These are phyloP conservation scores for Rallus limicola DNA, from an alignment of 2,113 vertebrate species.

Conservation along the genomic window DNA sequence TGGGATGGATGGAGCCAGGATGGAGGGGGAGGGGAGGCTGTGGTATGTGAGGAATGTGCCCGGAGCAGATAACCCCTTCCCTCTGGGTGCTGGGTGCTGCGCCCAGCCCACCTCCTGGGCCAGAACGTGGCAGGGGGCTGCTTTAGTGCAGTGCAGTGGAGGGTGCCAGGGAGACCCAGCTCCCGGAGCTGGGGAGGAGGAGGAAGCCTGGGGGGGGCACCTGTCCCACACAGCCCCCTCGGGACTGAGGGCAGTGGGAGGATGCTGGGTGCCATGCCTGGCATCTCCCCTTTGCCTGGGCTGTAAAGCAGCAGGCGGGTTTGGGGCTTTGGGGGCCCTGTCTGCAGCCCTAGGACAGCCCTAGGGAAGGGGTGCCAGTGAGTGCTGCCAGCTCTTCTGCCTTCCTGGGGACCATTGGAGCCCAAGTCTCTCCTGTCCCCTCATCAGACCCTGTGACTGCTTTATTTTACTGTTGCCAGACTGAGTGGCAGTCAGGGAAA, in stretches of 20 bases:
- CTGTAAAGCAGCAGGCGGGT: neutral
- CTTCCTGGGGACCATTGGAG: neutral
- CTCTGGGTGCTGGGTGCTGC: neutral
- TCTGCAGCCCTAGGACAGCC: neutral
- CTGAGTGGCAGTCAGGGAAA: neutral
- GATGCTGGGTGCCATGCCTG: neutral
- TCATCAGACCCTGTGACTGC: fast-evolving
- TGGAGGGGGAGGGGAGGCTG: neutral
- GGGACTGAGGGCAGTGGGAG: fast-evolving
- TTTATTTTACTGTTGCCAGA: neutral
- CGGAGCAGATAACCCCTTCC: conserved; percentile 8
- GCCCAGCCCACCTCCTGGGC: neutral
- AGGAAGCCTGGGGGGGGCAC: fast-evolving
- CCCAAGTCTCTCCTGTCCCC: neutral
- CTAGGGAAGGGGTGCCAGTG: neutral
- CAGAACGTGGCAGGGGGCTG: neutral
- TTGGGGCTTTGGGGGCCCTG: neutral
- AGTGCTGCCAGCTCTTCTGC: neutral
- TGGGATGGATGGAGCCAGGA: neutral
- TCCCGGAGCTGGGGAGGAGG: neutral
- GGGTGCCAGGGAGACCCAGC: fast-evolving
- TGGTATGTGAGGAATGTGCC: conserved; percentile 41
- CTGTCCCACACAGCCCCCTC: fast-evolving
- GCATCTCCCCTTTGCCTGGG: fast-evolving
- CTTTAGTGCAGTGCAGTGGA: fast-evolving